Evolutionary conservation across 2,888 invertebrate species (phyloP), one percentile per base, ranked within the genome.

Genomic region (Chrysotoxum bicinctum): DNA sequence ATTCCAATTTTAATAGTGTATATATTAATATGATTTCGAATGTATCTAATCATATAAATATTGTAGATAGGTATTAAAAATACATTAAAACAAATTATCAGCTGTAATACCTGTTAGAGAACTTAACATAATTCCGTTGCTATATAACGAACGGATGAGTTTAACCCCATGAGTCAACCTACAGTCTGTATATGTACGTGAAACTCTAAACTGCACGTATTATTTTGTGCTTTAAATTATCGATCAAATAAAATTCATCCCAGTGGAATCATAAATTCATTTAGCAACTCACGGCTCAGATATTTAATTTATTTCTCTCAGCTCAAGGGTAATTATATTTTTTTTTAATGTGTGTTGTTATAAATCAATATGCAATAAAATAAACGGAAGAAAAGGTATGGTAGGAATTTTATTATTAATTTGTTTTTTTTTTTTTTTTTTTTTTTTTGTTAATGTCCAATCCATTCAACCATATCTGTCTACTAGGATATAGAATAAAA

Each of bases 301-400:
- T 69, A 78, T 82, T 77, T 72, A 69, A 66, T 69, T 68, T 56
- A 12, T n/a, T 21, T 37, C 35, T 54, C 4, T 37, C 45, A 74
- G 23, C 68, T 45, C 69, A 73, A 73, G 30, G 43, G 54, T 62
- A 54, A 60, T 62, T 37, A 43, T 52, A 77, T 82, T 64, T 68
- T n/a, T n/a, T n/a, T n/a, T n/a, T n/a, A n/a, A n/a, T 75, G 45
- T 56, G 30, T 64, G n/a, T 56, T 45, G 19, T 54, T 43, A 64
- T 45, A 73, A 68, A 60, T 70, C 69, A 68, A 83, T 83, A 74
- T 50, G 52, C n/a, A 62, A 73, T 54, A 52, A 40, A 40, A 60
- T 23, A 40, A 23, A 40, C 37, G 40, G n/a, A 48, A 45, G 30
- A 10, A 19, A 19, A 48, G 40, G 16, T 26, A 50, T 14, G 23